Evolutionary conservation across 2,797 vertebrate genomes (phyloP), one percentile per base, ranked within the genome.

Genomic region (Columba guinea): DNA sequence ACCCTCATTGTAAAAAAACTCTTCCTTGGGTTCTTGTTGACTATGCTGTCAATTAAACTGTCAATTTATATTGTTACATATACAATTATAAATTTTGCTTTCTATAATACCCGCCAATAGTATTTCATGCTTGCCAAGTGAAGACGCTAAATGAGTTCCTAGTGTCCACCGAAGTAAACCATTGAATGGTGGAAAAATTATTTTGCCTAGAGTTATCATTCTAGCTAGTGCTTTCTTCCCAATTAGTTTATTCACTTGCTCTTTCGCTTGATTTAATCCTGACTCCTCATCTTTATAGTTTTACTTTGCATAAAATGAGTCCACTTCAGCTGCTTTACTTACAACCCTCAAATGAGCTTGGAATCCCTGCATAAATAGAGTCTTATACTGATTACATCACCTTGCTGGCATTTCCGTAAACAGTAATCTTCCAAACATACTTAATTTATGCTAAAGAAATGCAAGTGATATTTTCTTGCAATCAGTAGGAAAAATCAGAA

Each of bases 51-150:
- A 89, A 55, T 77, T 93, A 78, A 44, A 81, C 13, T 81, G 44
- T 53, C 28, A 21, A 70, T 83, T 59, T 69, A 14, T 20, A 60
- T n/a, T 35, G 70, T 91, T 68, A 89, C 73, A 88, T 12, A 51
- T 27, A 60, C 76, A 60, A 65, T 73, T 85, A 80, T 69, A 83
- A 95, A 64, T 76, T 83, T 52, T 78, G n/a, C n/a, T 89, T 87
- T 69, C 34, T 56, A 12, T 77, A 95, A 49, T 81, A 56, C 4
- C 41, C 65, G 22, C 63, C 53, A 71, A 23, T 76, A 35, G 77
- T 65, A 69, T 73, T 92, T 93, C 55, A 73, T 41, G 46, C 53
- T 90, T 83, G 48, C 23, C 35, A 70, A 17, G 17, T 35, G 32
- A 92, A 88, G 37, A 73, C 13, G n/a, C 28, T 78, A 59, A 89